phyloP scores from a whole-genome alignment of 2,797 vertebrate genomes.

The Acanthurus tractus region DNA sequence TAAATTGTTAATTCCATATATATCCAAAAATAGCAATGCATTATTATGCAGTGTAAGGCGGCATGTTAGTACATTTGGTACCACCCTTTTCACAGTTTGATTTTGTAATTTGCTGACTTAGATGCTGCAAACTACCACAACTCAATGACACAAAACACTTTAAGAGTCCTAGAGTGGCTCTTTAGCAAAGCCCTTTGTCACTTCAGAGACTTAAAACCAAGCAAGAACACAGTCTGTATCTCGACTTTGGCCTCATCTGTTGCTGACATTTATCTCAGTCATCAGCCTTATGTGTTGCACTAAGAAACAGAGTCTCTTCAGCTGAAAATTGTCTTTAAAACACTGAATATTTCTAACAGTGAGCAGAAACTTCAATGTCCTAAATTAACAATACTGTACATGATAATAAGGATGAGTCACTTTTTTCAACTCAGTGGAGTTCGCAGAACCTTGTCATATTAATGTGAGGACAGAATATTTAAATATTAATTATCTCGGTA shows the following conservation, averaged over 20 bases:
- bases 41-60: not conserved
- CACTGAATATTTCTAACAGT: not conserved
- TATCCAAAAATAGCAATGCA: not conserved
- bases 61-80: no score
- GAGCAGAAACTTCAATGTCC: conserved; percentile 1
- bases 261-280: not conserved
- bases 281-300: not conserved
- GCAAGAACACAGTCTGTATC: not conserved
- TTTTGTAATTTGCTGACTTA: not conserved
- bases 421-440: not conserved
- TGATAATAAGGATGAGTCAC: not conserved
- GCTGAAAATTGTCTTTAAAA: conserved; percentile 5
- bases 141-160: not conserved
- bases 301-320: conserved; percentile 20
- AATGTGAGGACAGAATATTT: conserved; percentile 9
- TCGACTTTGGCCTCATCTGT: not conserved
- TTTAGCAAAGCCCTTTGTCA: not conserved
- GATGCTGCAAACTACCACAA: not conserved
- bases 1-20: not conserved
- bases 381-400: conserved; percentile 29
- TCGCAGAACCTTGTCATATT: not conserved
- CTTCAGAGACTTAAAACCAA: not conserved
- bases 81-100: not conserved
- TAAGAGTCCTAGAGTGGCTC: not conserved
- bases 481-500: conserved; percentile 1